Conservation (phyloP, 1,140 invertebrate genomes). For the Atta texana region DNA sequence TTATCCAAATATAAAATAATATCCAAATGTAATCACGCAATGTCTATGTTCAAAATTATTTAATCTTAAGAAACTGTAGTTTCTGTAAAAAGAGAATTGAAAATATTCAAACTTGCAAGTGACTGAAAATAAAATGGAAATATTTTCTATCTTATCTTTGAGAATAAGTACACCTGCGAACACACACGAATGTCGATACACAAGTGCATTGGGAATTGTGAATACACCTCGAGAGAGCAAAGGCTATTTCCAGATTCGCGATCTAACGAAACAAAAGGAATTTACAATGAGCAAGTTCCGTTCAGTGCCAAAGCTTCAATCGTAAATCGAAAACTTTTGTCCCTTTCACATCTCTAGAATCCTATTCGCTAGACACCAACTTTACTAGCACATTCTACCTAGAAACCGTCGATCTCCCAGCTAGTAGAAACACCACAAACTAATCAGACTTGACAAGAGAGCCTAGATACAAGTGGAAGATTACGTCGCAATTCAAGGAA, state of each 20-base stretch:
- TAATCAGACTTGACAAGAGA: conserved; percentile 43
- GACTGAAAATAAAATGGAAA: neutral
- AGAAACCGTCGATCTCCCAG: conserved; percentile 25
- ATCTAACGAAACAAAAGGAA: conserved; percentile 59
- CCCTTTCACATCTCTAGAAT: conserved; percentile 23
- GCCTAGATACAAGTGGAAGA: conserved; percentile 15
- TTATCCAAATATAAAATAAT: neutral
- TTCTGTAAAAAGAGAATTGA: neutral
- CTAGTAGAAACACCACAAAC: conserved; percentile 31
- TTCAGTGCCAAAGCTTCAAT: conserved; percentile 52
- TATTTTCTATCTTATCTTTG: conserved; percentile 22
- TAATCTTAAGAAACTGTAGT: neutral
- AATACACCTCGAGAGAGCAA: conserved; percentile 33
- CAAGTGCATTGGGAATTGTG: conserved; percentile 36
- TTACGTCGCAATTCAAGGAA: conserved; percentile 15
- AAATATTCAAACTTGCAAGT: neutral
- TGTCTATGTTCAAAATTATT: neutral
- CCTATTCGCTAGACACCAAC: conserved; percentile 13
- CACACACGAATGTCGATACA: conserved; percentile 14
- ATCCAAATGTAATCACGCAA: neutral
- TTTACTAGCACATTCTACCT: conserved; percentile 4
- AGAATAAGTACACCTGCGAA: conserved; percentile 14
- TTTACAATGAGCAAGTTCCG: conserved; percentile 57
- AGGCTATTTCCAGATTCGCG: conserved; percentile 41
- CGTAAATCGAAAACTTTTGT: conserved; percentile 60